A percentile compares a stretch with the other conserved stretches of the same genome.
phyloP scores from a whole-genome alignment of 1,140 invertebrate species.

The Aphaenogaster floridana region DNA sequence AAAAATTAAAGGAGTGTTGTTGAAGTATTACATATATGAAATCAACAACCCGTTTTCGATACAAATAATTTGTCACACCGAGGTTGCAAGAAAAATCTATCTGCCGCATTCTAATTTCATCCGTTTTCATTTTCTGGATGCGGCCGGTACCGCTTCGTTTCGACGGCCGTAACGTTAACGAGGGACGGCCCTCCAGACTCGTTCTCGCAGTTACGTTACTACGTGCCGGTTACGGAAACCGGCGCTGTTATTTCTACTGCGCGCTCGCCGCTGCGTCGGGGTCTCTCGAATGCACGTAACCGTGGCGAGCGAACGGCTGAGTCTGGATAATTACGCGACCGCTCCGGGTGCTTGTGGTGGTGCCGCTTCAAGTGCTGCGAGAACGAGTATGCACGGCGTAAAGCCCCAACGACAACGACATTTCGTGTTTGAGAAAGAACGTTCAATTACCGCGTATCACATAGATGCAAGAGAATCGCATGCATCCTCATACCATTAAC shows the following conservation, averaged over 20 bases:
- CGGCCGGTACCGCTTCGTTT: constrained; percentile 16
- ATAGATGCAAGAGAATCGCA: neutral
- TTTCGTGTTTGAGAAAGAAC: constrained; percentile 18
- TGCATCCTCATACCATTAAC: neutral
- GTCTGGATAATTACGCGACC: constrained; percentile 68
- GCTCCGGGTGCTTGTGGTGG: constrained; percentile 19
- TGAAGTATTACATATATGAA: neutral
- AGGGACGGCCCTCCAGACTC: constrained; percentile 33
- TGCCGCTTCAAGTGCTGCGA: constrained; percentile 12
- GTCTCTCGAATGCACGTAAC: constrained; percentile 69
- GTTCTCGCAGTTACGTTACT: constrained; percentile 47
- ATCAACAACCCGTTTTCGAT: neutral
- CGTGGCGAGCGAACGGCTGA: constrained; percentile 66
- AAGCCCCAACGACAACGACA: neutral
- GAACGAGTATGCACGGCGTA: constrained; percentile 26
- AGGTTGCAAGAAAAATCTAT: neutral
- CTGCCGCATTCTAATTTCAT: neutral
- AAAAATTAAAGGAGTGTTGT: neutral
- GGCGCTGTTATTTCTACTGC: constrained; percentile 64
- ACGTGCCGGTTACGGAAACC: constrained; percentile 69
- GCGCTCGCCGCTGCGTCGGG: neutral
- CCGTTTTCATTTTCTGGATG: neutral
- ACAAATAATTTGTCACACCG: neutral
- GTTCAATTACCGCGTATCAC: constrained; percentile 19
- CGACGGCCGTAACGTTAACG: constrained; percentile 49